Conservation (phyloP, 2,797 vertebrate genomes). For the Dermochelys coriacea region DNA sequence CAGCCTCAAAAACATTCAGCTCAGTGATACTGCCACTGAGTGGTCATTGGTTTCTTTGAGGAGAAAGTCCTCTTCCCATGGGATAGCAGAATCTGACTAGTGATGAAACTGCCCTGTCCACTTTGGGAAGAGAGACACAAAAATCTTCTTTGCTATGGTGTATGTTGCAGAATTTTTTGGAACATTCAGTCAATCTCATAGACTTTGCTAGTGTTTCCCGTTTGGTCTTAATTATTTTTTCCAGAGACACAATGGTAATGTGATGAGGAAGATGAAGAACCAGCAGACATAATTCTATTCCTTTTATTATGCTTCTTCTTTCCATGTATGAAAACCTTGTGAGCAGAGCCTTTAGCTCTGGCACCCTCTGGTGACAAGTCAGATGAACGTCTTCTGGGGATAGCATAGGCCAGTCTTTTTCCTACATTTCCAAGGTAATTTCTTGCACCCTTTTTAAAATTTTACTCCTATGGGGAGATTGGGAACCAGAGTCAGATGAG, state of each 20-base stretch:
- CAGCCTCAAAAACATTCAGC: not conserved
- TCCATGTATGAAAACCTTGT: not conserved
- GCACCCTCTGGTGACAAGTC: not conserved
- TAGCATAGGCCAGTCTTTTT: not conserved
- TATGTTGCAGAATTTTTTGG: not conserved
- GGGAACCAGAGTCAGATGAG: not conserved
- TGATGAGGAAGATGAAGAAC: not conserved
- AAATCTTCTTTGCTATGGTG: not conserved
- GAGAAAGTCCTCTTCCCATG: not conserved
- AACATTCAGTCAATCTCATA: no score
- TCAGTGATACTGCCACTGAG: not conserved
- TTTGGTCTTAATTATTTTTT: not conserved
- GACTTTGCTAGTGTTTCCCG: not conserved
- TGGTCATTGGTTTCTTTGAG: not conserved
- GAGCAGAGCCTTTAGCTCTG: not conserved
- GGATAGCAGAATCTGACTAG: not conserved
- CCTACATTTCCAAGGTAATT: not conserved
- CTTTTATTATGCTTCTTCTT: not conserved
- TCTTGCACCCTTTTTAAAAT: not conserved
- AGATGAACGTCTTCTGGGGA: not conserved
- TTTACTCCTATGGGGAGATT: not conserved
- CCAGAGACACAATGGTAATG: not conserved
- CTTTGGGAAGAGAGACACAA: not conserved
- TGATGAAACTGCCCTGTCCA: not conserved
- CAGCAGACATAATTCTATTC: not conserved